Evolutionary conservation across 1,140 invertebrate species (phyloP).

Genomic region (Forficula auricularia): DNA sequence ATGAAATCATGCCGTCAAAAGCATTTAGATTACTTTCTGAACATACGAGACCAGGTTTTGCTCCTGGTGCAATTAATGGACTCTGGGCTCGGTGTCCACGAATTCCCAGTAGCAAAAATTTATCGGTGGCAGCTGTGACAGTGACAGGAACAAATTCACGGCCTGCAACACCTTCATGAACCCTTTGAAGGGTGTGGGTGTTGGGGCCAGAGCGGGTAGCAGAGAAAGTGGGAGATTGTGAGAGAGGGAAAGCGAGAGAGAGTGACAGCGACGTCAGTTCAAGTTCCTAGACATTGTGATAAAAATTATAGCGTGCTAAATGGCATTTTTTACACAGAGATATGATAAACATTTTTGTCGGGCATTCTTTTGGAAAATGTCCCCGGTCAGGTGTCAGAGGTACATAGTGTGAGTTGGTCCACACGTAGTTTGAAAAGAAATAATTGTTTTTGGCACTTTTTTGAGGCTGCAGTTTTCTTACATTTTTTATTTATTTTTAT

Average conservation of each 20-base stretch:
- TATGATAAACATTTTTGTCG: too few relatives aligned
- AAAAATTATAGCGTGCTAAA: too few relatives aligned
- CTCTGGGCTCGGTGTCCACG: conserved; percentile 16
- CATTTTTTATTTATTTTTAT: conserved; percentile 10
- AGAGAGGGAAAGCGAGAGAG: conserved; percentile 2
- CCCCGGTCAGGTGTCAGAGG: too few relatives aligned
- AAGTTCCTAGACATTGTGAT: too few relatives aligned
- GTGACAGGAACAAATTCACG: not conserved
- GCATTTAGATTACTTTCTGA: conserved; percentile 29
- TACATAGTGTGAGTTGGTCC: too few relatives aligned
- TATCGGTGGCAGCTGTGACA: not conserved
- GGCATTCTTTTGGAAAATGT: too few relatives aligned
- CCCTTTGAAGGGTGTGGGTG: conserved; percentile 3
- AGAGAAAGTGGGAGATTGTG: not conserved
- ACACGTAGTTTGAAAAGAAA: too few relatives aligned
- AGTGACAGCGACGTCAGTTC: not conserved
- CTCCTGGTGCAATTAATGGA: conserved; percentile 14
- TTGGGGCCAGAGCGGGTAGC: conserved; percentile 5
- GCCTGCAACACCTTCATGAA: conserved; percentile 1
- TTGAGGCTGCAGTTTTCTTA: conserved; percentile 3
- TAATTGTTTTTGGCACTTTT: conserved; percentile 6
- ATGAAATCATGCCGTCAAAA: conserved; percentile 32
- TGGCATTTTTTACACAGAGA: too few relatives aligned
- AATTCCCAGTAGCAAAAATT: conserved; percentile 10
- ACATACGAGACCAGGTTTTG: conserved; percentile 15